phyloP scores from a whole-genome alignment of 2,113 vertebrate species.

The Entelurus aequoreus region DNA sequence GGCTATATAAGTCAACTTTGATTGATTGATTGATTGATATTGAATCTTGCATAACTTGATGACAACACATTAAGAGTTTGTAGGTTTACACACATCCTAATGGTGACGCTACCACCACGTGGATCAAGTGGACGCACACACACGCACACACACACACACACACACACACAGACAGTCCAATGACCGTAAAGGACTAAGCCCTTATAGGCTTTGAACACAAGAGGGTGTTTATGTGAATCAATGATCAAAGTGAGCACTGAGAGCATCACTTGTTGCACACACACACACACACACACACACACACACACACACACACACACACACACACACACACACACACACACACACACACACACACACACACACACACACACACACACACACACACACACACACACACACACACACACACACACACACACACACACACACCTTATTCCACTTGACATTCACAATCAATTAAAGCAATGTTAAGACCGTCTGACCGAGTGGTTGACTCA shows the following conservation, averaged over 20 bases:
- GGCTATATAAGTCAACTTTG: too few species aligned
- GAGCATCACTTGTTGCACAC: constrained; percentile 40
- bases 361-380: too few species aligned
- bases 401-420: constrained; percentile 23
- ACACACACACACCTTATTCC: constrained; percentile 37
- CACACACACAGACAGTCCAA: constrained; percentile 17
- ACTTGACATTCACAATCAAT: constrained; percentile 66
- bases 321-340: constrained; percentile 22
- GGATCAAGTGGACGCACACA: constrained; percentile 25
- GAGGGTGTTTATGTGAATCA: constrained; percentile 66
- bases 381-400: constrained; percentile 14
- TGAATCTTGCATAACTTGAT: too few species aligned
- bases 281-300: constrained; percentile 9
- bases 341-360: constrained; percentile 14
- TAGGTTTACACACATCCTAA: background rate
- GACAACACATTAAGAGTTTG: too few species aligned
- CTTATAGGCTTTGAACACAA: constrained; percentile 63
- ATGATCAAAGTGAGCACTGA: constrained; percentile 61
- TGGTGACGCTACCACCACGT: constrained; percentile 9
- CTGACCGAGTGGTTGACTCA: constrained; percentile 44
- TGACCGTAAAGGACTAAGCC: constrained; percentile 47
- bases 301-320: constrained; percentile 16
- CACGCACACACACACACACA: constrained; percentile 8
- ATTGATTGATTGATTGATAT: too few species aligned
- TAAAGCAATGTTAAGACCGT: constrained; percentile 61